Base-by-base conservation (phyloP, 2,888 invertebrate species). In the Scaptodrosophila latifasciaeformis region DNA sequence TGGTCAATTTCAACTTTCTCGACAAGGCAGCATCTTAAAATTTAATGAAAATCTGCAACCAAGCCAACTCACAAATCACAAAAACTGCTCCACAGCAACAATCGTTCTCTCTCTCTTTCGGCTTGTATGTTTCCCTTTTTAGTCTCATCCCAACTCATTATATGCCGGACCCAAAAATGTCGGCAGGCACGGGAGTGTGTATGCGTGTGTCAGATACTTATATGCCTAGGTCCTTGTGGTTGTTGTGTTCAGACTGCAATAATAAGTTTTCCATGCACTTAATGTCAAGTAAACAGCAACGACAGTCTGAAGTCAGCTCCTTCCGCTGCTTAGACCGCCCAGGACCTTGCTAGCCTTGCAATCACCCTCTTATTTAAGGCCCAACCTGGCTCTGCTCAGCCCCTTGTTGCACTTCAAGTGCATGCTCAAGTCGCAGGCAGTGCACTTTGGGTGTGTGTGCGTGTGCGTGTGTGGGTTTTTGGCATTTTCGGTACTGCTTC, bases 271-370 rank as follows among this genome's bases (percentile, higher is more conserved):
- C 71, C 49, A 61, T 67, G 65, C 78, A 75, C 78, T 80, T 81
- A 75, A 76, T 81, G 78, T 80, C 81, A 70, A 80, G 72, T 78
- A 68, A 78, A 78, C 79, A 75, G 76, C 61, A 52, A 61, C 34
- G 42, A 42, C 31, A 12, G 17, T 13, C 10, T 2, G 1, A 1
- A 6, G 34, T 6, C 34, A 4, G 2, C 30, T 30, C 1, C n/a
- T 10, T 2, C 10, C 46, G 17, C 10, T 5, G 17, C 39, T 13
- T 2, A 34, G 13, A n/a, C 34, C 12, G 13, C 34, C 6, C n/a
- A n/a, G n/a, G n/a, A n/a, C n/a, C n/a, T n/a, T n/a, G 27, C 31
- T 9, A 12, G n/a, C 4, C 31, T 9, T 15, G 6, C 13, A 10
- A 12, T 10, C 27, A 2, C 15, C 34, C 12, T 18, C 9, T 31